Conservation (phyloP, 1,140 invertebrate genomes). For the Teleopsis dalmanni region DNA sequence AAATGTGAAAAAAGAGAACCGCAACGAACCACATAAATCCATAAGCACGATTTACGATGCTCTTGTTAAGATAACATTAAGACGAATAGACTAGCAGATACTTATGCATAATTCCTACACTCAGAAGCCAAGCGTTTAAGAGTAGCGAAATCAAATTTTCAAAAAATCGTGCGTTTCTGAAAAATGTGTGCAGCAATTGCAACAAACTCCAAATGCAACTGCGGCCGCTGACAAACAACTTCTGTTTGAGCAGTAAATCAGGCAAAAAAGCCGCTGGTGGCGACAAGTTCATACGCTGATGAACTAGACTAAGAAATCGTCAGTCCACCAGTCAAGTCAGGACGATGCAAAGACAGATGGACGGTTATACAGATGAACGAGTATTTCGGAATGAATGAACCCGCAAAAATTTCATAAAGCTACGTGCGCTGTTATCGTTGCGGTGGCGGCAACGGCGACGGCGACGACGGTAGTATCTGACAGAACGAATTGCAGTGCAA, state of each 20-base stretch:
- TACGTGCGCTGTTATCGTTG: not conserved
- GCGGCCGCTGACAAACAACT: not conserved
- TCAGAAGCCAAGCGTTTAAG: not conserved
- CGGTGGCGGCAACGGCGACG: too few relatives aligned
- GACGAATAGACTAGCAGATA: not conserved
- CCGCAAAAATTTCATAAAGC: not conserved
- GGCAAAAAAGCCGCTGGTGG: slow-evolving; percentile 3
- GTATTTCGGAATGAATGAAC: too few relatives aligned
- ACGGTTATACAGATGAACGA: not conserved
- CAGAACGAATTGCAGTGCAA: too few relatives aligned
- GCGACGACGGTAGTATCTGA: too few relatives aligned
- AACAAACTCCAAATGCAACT: not conserved
- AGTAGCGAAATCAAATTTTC: slow-evolving; percentile 8
- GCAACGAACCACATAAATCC: not conserved
- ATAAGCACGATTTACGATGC: not conserved
- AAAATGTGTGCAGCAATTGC: not conserved
- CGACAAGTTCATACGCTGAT: slow-evolving; percentile 3
- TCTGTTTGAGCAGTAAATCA: not conserved
- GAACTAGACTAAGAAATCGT: too few relatives aligned
- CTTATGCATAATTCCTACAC: slow-evolving; percentile 5
- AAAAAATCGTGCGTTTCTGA: slow-evolving; percentile 6
- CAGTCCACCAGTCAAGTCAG: too few relatives aligned
- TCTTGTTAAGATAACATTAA: slow-evolving; percentile 8
- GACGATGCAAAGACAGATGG: slow-evolving; percentile 4
- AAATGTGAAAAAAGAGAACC: too few relatives aligned